Conservation (phyloP, 1,140 invertebrate species). For the Protaetia brevitarsis region DNA sequence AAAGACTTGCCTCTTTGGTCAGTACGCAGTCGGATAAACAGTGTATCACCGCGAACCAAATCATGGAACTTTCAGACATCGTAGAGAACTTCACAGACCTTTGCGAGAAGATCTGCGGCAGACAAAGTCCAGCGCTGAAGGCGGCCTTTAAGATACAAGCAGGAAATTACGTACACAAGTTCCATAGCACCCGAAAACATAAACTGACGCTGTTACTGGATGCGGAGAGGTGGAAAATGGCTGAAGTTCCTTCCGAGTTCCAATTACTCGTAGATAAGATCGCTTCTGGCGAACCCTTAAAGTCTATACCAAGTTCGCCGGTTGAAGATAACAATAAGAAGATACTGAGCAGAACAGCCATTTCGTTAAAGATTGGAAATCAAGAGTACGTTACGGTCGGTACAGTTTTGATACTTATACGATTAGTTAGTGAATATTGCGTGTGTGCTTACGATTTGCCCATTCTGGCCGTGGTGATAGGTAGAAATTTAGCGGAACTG, state of each 20-base stretch:
- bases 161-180: conserved; percentile 85
- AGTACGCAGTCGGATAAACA: conserved; percentile 71
- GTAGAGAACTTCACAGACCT: conserved; percentile 74
- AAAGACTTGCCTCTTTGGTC: conserved; percentile 82
- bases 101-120: conserved; percentile 75
- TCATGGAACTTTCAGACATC: conserved; percentile 72
- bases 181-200: conserved; percentile 83
- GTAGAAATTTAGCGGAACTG: conserved; percentile 82
- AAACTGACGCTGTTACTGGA: conserved; percentile 85
- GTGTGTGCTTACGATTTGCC: conserved; percentile 68
- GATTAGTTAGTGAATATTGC: conserved; percentile 89
- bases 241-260: conserved; percentile 84
- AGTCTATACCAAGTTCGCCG: conserved; percentile 39
- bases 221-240: conserved; percentile 89
- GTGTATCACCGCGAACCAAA: conserved; percentile 68
- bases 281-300: conserved; percentile 49
- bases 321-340: conserved; percentile 30
- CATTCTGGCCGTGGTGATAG: conserved; percentile 63
- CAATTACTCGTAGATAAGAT: conserved; percentile 80
- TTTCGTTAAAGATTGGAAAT: conserved; percentile 67
- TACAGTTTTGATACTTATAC: conserved; percentile 77
- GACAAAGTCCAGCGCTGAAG: conserved; percentile 74
- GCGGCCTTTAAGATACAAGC: conserved; percentile 84
- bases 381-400: conserved; percentile 85
- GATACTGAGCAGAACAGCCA: conserved; percentile 30